Conservation (phyloP, 2,797 vertebrate genomes). For the Rachycentron canadum region DNA sequence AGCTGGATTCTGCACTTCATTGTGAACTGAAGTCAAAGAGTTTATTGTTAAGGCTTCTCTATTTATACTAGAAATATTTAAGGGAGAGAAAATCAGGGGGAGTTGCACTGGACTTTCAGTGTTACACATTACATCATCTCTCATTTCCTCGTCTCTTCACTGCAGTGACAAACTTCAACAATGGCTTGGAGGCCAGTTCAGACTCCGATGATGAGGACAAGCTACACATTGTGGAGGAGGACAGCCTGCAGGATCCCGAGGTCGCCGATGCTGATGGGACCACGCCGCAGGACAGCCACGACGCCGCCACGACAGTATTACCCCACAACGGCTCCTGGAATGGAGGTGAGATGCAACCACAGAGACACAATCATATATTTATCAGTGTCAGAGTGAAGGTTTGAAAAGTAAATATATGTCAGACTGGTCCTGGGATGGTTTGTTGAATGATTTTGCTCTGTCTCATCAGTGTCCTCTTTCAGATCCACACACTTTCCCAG, state of each 20-base stretch:
- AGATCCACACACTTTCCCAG: conserved; percentile 6
- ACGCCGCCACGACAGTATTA: conserved; percentile 86
- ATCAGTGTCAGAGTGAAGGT: background rate
- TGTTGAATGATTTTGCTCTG: conserved; percentile 8
- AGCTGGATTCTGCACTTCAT: background rate
- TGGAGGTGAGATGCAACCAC: conserved; percentile 82
- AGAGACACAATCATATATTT: background rate
- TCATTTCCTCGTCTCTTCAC: conserved; percentile 13
- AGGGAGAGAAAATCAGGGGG: no score
- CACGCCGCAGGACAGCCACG: conserved; percentile 65
- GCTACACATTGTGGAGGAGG: conserved; percentile 99
- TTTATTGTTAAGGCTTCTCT: background rate
- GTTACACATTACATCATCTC: background rate
- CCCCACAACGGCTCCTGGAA: conserved; percentile 88
- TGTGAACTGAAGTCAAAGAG: background rate
- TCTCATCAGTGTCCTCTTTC: conserved; percentile 7
- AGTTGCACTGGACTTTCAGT: background rate
- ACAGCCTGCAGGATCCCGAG: conserved; percentile 90
- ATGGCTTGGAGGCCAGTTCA: conserved; percentile 95
- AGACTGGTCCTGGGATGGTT: conserved; percentile 21
- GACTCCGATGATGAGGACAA: conserved; percentile 99
- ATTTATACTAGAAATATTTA: background rate
- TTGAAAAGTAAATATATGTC: background rate
- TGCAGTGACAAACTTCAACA: conserved; percentile 94
- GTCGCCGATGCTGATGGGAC: conserved; percentile 80